Percentiles rank a stretch among this genome's conserved stretches.
These are phyloP conservation scores for Lagocephalus sceleratus DNA, from an alignment of 2,797 vertebrate species.

Conservation along the genomic window DNA sequence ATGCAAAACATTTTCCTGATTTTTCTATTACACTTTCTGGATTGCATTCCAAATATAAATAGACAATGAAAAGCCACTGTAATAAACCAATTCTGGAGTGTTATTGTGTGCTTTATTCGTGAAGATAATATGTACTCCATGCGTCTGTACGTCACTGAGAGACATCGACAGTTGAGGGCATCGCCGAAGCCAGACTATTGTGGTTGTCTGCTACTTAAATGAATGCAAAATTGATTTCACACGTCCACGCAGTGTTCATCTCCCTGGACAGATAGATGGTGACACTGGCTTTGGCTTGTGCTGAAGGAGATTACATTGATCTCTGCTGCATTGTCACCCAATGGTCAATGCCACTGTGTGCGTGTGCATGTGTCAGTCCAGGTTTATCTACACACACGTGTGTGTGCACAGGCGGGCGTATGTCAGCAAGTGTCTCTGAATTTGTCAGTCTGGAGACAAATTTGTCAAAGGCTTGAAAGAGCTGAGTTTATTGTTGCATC, in stretches of 20 bases:
- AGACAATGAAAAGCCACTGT: no score
- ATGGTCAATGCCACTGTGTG: slow-evolving; percentile 10
- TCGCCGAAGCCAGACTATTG: slow-evolving; percentile 50
- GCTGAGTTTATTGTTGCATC: slow-evolving; percentile 59
- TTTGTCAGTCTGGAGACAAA: slow-evolving; percentile 54
- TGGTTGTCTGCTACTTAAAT: slow-evolving; percentile 56
- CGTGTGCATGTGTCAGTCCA: slow-evolving; percentile 5
- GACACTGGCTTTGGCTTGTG: slow-evolving; percentile 62
- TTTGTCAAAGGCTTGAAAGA: slow-evolving; percentile 61
- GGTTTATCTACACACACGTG: slow-evolving; percentile 16
- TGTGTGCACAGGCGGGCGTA: slow-evolving; percentile 3
- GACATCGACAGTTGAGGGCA: slow-evolving; percentile 42
- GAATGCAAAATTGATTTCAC: slow-evolving; percentile 71
- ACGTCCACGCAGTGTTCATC: slow-evolving; percentile 44
- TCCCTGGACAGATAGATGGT: slow-evolving; percentile 56
- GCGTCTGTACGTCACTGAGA: slow-evolving; percentile 14
- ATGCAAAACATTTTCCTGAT: no score
- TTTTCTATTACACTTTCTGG: no score
- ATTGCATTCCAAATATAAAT: no score
- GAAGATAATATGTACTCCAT: no score
- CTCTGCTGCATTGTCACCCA: slow-evolving; percentile 49
- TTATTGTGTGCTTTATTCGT: no score
- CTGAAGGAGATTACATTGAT: slow-evolving; percentile 64
- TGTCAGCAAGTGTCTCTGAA: slow-evolving; percentile 8
- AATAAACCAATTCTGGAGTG: no score